phyloP scores from a whole-genome alignment of 1,140 invertebrate genomes.

The Cyclina sinensis region DNA sequence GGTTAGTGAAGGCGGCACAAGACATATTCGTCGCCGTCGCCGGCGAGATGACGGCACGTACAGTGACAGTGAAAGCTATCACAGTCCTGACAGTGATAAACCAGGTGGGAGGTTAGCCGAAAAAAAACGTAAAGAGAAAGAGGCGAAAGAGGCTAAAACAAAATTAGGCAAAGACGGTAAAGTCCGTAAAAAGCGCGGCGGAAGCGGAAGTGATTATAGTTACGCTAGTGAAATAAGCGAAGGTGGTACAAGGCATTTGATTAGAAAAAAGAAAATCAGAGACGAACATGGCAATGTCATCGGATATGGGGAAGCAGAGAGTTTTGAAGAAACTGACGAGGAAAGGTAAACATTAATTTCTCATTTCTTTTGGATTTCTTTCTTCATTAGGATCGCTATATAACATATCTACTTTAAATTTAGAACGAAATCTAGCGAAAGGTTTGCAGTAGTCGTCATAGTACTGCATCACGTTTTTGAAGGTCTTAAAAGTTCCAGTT shows the following conservation, averaged over 20 bases:
- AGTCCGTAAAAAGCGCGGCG: constrained; percentile 76
- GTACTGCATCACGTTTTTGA: too few relatives aligned
- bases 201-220: constrained; percentile 84
- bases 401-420: too few relatives aligned
- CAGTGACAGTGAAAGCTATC: constrained; percentile 83
- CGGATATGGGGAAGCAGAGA: constrained; percentile 80
- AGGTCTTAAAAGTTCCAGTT: too few relatives aligned
- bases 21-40: constrained; percentile 80
- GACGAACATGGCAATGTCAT: constrained; percentile 85
- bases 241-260: constrained; percentile 80
- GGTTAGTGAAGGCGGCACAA: constrained; percentile 84
- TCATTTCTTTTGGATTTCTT: too few relatives aligned
- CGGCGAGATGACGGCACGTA: constrained; percentile 84
- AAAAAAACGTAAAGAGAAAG: constrained; percentile 76
- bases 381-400: too few relatives aligned
- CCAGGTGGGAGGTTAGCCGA: constrained; percentile 79
- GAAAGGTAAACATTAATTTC: too few relatives aligned
- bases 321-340: constrained; percentile 75
- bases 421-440: too few relatives aligned
- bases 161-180: constrained; percentile 69
- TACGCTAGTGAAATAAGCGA: constrained; percentile 85
- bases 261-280: constrained; percentile 80
- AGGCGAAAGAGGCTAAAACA: constrained; percentile 58
- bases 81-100: constrained; percentile 83
- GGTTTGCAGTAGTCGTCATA: too few relatives aligned